Evolutionary conservation across 2,113 vertebrate genomes (phyloP).

Genomic region (Oryzias curvinotus): DNA sequence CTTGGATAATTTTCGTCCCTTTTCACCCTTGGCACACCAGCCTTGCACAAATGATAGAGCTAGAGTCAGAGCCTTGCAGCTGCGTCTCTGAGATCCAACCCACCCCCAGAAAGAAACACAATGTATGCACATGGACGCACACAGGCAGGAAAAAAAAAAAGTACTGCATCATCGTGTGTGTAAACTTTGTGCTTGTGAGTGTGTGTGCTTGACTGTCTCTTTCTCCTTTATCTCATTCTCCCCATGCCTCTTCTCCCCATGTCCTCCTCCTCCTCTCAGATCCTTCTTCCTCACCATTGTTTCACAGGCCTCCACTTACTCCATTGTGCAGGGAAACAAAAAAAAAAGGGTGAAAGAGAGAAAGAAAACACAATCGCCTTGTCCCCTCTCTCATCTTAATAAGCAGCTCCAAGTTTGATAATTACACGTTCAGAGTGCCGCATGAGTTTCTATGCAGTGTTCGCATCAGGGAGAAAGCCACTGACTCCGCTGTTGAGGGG

Average conservation of each 20-base stretch:
- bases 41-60: constrained; percentile 87
- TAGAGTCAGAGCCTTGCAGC: constrained; percentile 85
- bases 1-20: constrained; percentile 83
- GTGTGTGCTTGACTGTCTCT: constrained; percentile 44
- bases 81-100: constrained; percentile 61
- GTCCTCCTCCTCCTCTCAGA: constrained; percentile 61
- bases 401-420: constrained; percentile 74
- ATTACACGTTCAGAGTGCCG: constrained; percentile 73
- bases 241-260: constrained; percentile 40
- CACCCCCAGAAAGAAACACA: constrained; percentile 34
- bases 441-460: constrained; percentile 65
- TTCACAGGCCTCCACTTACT: constrained; percentile 68
- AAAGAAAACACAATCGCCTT: constrained; percentile 66
- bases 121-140: constrained; percentile 10
- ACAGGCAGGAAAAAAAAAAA: constrained; percentile 35
- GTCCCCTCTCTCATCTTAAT: constrained; percentile 73
- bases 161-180: constrained; percentile 41
- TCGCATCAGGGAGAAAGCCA: constrained; percentile 68
- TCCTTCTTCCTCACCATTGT: constrained; percentile 59
- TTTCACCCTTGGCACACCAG: constrained; percentile 82
- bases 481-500: constrained; percentile 66
- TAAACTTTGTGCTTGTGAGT: constrained; percentile 2
- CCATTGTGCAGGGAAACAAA: constrained; percentile 67
- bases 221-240: constrained; percentile 54
- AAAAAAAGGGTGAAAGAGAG: constrained; percentile 35